Evolutionary conservation across 2,888 invertebrate genomes (phyloP), one percentile per base, ranked within the genome.

Genomic region (Perizoma flavofasciatum): DNA sequence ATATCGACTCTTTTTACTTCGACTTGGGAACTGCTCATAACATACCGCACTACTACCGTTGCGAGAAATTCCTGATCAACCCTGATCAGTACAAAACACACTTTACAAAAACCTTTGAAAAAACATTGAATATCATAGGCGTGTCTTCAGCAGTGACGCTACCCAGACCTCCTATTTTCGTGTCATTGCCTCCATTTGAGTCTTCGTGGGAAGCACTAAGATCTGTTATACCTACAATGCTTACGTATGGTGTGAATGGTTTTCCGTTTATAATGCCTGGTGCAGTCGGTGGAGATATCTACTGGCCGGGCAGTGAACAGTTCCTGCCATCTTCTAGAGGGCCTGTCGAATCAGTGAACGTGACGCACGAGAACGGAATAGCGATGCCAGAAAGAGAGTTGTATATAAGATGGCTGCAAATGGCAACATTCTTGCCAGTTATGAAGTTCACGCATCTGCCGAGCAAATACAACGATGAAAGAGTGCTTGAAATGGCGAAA

Each of bases 211-310:
- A 95, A 52, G 97, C 97, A 0, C 88, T 98, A 11, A 93, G 94
- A 63, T 94, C 95, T 6, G 95, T 98, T 0, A 96, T 99, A 71
- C 97, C 98, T 0, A 96, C 97, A 0, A 95, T 97, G 59, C 85
- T 98, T 32, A 96, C 96, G 0, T 96, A 98, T 69, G 98, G 98
- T 0, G 94, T 98, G 32, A 95, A 97, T 51, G 99, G 99, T 0
- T 98, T 96, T 85, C 98, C 98, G 0, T 98, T 98, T 74, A 94
- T 98, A 46, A 95, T 98, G 92, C 97, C 98, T 0, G 98, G 98
- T 0, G 96, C 98, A 5, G 97, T 99, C 0, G 99, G 99, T 0
- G 99, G 98, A 0, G 97, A 98, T 73, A 96, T 95, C 45, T 93
- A 95, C 50, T 91, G 95, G 65, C 94, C 95, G 4, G 93, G 93